A percentile compares a stretch with the other conserved stretches of the same genome.
Conservation (phyloP, 2,797 vertebrate species). For the Malacoraja senta region DNA sequence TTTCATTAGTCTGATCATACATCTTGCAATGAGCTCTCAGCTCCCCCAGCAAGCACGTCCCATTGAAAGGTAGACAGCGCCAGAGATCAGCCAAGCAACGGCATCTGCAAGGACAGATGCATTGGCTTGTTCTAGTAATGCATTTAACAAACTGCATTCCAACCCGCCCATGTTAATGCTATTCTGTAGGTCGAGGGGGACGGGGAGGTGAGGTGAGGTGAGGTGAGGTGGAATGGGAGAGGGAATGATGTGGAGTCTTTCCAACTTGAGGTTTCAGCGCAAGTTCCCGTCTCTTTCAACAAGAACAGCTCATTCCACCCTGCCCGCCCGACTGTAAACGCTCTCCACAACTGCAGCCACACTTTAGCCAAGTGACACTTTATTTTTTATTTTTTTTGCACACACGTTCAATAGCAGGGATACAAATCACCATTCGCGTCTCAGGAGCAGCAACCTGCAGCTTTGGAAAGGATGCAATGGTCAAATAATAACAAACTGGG, state of each 20-base stretch:
- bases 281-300: neutral
- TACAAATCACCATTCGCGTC: neutral
- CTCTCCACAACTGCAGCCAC: too few species aligned
- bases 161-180: neutral
- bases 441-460: neutral
- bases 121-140: neutral
- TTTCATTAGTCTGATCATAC: slow-evolving; percentile 47
- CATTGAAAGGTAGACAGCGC: slow-evolving; percentile 37
- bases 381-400: too few species aligned
- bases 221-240: neutral
- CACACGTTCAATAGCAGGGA: too few species aligned
- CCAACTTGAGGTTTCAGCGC: too few species aligned
- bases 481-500: neutral
- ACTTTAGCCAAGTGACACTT: neutral
- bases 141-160: neutral
- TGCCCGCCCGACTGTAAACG: neutral
- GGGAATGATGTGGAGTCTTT: too few species aligned
- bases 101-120: neutral
- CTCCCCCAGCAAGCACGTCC: neutral
- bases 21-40: slow-evolving; percentile 34
- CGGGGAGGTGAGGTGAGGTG: too few species aligned
- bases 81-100: neutral
- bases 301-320: neutral
- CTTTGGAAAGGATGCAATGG: neutral
- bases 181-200: too few species aligned